A percentile compares a stretch with the other conserved stretches of the same genome.
These are phyloP conservation scores for Smithornis capensis DNA, from an alignment of 2,113 vertebrate species.

Conservation along the genomic window DNA sequence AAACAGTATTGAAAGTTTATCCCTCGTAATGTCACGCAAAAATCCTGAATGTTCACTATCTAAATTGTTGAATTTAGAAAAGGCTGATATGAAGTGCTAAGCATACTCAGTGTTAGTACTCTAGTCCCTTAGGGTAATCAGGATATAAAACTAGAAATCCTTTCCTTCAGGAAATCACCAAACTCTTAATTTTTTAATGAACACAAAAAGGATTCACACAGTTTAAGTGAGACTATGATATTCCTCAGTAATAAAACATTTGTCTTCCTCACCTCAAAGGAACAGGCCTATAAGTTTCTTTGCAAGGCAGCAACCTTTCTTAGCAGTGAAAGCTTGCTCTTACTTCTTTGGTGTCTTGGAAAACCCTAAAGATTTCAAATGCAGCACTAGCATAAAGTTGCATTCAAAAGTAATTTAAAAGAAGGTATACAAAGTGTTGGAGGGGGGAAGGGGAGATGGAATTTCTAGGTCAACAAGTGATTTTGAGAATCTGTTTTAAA, in stretches of 20 bases:
- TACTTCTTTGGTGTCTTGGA: neutral
- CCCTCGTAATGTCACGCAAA: neutral
- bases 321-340: neutral
- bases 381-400: neutral
- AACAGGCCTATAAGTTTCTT: neutral
- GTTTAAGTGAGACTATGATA: neutral
- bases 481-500: neutral
- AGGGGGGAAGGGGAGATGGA: no score
- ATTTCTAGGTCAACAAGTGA: accelerated
- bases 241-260: neutral
- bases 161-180: neutral
- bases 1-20: neutral
- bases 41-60: neutral
- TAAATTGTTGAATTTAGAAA: neutral
- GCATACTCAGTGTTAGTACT: neutral
- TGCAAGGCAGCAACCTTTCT: neutral
- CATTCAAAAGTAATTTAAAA: neutral
- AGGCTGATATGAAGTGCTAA: neutral
- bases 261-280: neutral
- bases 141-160: neutral
- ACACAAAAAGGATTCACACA: neutral
- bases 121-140: neutral
- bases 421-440: neutral
- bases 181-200: neutral
- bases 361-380: neutral